Base-by-base conservation (phyloP, 2,888 invertebrate species). In the Eremobia ochroleuca region DNA sequence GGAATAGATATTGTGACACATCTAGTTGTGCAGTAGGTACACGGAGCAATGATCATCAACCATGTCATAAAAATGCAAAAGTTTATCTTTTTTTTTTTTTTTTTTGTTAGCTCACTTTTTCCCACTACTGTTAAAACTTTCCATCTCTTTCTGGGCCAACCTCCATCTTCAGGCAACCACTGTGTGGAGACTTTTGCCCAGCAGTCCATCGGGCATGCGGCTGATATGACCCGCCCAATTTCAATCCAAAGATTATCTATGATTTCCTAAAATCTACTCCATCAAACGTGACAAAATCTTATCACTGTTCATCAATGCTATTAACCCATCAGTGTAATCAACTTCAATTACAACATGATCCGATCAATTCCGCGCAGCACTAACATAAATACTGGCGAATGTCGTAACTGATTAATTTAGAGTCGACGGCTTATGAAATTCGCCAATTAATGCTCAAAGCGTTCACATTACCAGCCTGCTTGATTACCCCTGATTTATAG, bases 401-500 rank as follows among this genome's bases (percentile, higher is more conserved):
- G 79, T 89, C 87, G 89, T 88, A 90, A 91, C 87, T 87, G 89
- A 91, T 91, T 90, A 91, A 91, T 91, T 89, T 87, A 78, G 79
- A 84, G 85, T 81, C 82, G 87, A 89, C 88, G 85, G 86, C 83
- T 92, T 92, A 92, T 90, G 92, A 91, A 93, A 93, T 90, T 85
- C 74, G 84, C 88, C 92, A 92, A 93, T 94, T 92, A 93, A 88
- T 86, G 88, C 89, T 90, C 91, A 90, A 93, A 92, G 40, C 90
- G 90, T 90, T 88, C 87, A 90, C 90, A 91, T 92, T 92, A 92
- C 86, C 90, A 88, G 89, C 85, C 82, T 83, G 86, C 84, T 87
- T 90, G 89, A 92, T 91, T 91, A 90, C 86, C 58, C 31, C 73
- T 87, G 83, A 88, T 87, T 88, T 88, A 88, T 82, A 73, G 69